phyloP scores from a whole-genome alignment of 2,797 vertebrate species.

The Crax fasciolata region DNA sequence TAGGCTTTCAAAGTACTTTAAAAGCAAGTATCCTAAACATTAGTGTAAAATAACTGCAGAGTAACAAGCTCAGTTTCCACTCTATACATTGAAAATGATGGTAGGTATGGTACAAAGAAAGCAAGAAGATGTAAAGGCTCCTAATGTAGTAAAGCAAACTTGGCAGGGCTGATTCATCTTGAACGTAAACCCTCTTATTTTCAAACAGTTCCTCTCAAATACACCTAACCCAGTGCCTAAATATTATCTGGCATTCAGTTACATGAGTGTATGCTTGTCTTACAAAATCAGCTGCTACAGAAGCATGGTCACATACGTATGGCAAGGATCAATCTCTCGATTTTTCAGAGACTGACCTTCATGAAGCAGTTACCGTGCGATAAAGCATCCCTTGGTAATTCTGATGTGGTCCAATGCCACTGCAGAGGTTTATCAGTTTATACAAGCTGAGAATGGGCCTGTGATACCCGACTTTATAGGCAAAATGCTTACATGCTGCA shows the following conservation, averaged over 20 bases:
- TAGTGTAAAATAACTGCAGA: not conserved
- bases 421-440: not conserved
- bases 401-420: not conserved
- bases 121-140: not conserved
- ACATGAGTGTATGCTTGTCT: not conserved
- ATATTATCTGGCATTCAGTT: not conserved
- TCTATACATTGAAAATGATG: not conserved
- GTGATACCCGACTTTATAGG: not conserved
- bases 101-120: not conserved
- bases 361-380: not conserved
- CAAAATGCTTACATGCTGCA: not conserved
- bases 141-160: not conserved
- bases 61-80: conserved; percentile 19
- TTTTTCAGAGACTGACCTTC: conserved; percentile 15
- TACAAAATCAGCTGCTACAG: not conserved
- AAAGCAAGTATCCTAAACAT: not conserved
- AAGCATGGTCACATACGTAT: not conserved
- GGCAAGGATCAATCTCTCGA: not conserved
- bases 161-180: not conserved
- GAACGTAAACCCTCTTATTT: not conserved
- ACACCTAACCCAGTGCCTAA: not conserved
- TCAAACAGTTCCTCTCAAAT: not conserved
- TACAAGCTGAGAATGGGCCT: not conserved
- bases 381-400: not conserved
- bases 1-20: not conserved